Conservation (phyloP, 2,113 vertebrate genomes). For the Willisornis vidua region DNA sequence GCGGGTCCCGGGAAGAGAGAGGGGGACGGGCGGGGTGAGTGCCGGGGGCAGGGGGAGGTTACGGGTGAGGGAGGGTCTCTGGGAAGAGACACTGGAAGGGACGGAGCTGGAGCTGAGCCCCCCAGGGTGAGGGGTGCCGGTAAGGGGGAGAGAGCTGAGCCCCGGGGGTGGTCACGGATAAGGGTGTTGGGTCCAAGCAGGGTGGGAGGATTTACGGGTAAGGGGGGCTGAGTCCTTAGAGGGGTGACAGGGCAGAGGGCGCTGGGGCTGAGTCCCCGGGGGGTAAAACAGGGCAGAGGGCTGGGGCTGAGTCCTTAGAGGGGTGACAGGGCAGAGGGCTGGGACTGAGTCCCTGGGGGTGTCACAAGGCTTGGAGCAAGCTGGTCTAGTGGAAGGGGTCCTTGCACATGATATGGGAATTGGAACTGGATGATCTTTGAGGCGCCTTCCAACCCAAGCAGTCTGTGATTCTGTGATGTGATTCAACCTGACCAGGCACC, state of each 20-base stretch:
- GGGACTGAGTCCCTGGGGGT: neutral
- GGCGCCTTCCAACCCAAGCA: neutral
- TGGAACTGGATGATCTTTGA: neutral
- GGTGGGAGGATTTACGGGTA: accelerated
- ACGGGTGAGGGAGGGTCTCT: neutral
- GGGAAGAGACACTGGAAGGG: accelerated
- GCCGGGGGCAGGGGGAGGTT: neutral
- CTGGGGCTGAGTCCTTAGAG: neutral
- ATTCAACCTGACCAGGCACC: neutral
- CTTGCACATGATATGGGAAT: too few species aligned
- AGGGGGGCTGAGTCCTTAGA: neutral
- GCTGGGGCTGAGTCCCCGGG: neutral
- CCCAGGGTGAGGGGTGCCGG: too few species aligned
- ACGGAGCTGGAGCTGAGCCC: neutral
- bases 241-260: neutral
- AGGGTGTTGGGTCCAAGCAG: neutral
- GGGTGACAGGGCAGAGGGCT: accelerated
- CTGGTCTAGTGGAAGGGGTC: accelerated
- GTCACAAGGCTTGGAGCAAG: neutral
- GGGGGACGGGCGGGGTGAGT: neutral
- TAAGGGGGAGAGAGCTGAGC: neutral
- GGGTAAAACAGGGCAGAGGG: too few species aligned
- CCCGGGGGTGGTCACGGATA: accelerated
- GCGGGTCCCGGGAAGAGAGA: neutral
- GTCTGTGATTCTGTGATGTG: accelerated